phyloP scores from a whole-genome alignment of 2,797 vertebrate species.

The Pteronotus mesoamericanus region DNA sequence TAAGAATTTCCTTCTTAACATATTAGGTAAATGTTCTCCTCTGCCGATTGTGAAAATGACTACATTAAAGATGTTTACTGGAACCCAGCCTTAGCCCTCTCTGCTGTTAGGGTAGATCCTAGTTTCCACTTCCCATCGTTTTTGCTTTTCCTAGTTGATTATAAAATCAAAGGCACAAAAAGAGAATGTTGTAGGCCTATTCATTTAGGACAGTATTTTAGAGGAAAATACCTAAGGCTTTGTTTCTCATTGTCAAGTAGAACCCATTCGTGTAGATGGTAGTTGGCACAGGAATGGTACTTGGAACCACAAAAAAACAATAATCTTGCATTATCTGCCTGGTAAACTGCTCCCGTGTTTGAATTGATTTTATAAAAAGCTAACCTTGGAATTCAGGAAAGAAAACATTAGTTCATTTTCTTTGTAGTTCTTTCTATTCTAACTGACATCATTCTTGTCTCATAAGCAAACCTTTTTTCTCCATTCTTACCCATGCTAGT shows the following conservation, averaged over 20 bases:
- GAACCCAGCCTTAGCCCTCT: neutral
- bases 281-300: slow-evolving; percentile 30
- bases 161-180: neutral
- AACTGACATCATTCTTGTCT: neutral
- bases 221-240: neutral
- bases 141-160: slow-evolving; percentile 3
- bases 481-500: neutral
- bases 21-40: neutral
- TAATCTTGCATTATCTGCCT: neutral
- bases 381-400: neutral
- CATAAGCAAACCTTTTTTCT: neutral
- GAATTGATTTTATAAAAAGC: neutral
- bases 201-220: neutral
- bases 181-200: neutral
- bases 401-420: neutral
- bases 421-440: neutral
- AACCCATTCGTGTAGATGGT: neutral
- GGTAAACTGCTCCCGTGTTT: neutral
- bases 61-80: neutral
- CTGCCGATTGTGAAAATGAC: neutral
- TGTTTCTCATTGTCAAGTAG: slow-evolving; percentile 34
- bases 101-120: neutral
- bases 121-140: neutral
- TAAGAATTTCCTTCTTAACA: neutral
- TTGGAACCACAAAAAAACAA: slow-evolving; percentile 20